phyloP scores from a whole-genome alignment of 2,797 vertebrate species.

The Phalanger gymnotis region DNA sequence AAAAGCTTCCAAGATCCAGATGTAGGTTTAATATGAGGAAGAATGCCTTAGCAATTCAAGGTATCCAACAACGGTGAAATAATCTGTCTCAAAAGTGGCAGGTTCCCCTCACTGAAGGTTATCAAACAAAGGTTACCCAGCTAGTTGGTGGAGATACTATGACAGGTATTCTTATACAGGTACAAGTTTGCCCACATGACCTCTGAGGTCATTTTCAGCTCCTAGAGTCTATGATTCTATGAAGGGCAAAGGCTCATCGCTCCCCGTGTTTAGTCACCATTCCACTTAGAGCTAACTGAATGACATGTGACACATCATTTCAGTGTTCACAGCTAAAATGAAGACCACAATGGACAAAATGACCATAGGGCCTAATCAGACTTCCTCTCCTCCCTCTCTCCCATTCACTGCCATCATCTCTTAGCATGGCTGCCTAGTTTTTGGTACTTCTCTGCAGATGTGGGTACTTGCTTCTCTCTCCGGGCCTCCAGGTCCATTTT shows the following conservation, averaged over 20 bases:
- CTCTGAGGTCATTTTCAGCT: not conserved
- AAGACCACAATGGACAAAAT: not conserved
- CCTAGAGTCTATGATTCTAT: not conserved
- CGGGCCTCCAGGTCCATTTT: not conserved
- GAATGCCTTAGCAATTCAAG: not conserved
- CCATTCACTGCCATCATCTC: not conserved
- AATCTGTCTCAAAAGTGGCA: not conserved
- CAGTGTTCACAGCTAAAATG: not conserved
- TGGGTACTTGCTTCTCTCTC: not conserved
- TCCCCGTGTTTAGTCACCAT: not conserved
- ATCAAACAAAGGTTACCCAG: not conserved
- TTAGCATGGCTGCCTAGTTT: not conserved
- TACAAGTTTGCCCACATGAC: not conserved
- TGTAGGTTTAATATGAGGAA: not conserved
- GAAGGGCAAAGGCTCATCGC: not conserved
- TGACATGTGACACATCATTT: not conserved
- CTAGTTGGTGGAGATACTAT: not conserved
- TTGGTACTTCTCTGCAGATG: not conserved
- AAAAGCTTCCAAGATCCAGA: not conserved
- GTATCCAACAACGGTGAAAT: not conserved
- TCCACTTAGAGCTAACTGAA: not conserved
- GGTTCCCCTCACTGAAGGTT: not conserved
- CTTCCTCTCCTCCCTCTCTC: not conserved
- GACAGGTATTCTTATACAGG: not conserved
- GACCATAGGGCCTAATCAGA: not conserved